Base-by-base conservation (phyloP, 1,140 invertebrate genomes). In the Bombus pascuorum region DNA sequence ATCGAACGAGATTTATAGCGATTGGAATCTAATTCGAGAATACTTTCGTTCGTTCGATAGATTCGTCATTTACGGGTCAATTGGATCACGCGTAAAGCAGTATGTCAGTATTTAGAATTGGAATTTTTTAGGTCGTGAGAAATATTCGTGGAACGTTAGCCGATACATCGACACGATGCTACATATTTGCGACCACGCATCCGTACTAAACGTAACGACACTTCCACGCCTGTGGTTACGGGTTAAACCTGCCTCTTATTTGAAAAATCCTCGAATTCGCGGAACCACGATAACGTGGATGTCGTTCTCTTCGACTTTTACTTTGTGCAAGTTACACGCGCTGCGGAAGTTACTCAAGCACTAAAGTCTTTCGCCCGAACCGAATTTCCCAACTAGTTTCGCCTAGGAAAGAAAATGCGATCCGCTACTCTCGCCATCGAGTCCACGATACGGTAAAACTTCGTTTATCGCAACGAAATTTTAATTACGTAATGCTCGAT, bases 21-120 rank as follows among this genome's bases (percentile, higher is more conserved):
- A 83, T 42, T 25, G 34, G 3, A 34, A 57, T 77, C 62, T 79
- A 86, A 87, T 86, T 87, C 59, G 71, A 83, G 70, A 73, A 15
- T 87, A 59, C 80, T 72, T 84, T 88, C 75, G 83, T 83, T 70
- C 62, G 12, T 80, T 75, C 62, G 28, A 1, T 28, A 2, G 12
- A 39, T 72, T 15, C 37, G 32, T 59, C 42, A 0, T 72, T 59
- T n/a, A 4, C 37, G 34, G 1, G 25, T 32, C 18, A 28, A 71
- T 34, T 4, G 44, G 5, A 13, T 75, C 47, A 0, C 12, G 4
- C 73, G 32, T 15, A 13, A 37, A 25, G 32, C 5, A 1, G 6
- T 2, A 53, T 8, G 47, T 8, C 47, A 0, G 2, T 53, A 18
- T 18, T 47, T 47, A 47, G 47, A 18, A 47, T 47, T 18, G 47